Conservation (phyloP, 2,888 invertebrate genomes). For the Acrobasis repandana region DNA sequence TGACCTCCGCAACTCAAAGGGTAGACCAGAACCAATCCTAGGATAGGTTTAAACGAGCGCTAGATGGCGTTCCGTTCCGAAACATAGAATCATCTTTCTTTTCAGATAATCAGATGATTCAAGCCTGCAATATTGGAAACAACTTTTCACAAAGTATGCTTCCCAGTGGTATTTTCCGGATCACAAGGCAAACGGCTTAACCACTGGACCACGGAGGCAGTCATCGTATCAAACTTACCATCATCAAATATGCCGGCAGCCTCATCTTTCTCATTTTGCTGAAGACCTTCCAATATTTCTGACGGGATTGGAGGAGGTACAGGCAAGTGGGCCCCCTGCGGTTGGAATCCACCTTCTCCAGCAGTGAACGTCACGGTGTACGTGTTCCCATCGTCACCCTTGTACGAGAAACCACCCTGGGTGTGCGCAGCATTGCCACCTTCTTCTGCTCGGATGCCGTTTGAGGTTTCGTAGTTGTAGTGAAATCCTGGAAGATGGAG, state of each 20-base stretch:
- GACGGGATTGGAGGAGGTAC: slow-evolving; percentile 83
- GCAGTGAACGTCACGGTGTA: slow-evolving; percentile 80
- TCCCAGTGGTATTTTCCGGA: too few relatives aligned
- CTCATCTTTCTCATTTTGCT: slow-evolving; percentile 77
- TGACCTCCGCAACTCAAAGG: too few relatives aligned
- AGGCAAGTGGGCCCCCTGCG: slow-evolving; percentile 81
- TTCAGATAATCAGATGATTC: too few relatives aligned
- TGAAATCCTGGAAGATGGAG: slow-evolving; percentile 51
- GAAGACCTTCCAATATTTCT: slow-evolving; percentile 75
- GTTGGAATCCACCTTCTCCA: slow-evolving; percentile 82
- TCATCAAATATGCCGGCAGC: slow-evolving; percentile 81
- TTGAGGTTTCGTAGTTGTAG: slow-evolving; percentile 68
- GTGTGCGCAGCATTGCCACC: slow-evolving; percentile 52
- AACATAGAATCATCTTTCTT: too few relatives aligned
- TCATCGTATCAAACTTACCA: too few relatives aligned
- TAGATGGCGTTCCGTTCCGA: too few relatives aligned
- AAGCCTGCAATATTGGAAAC: too few relatives aligned
- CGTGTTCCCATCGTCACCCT: slow-evolving; percentile 81
- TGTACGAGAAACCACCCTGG: slow-evolving; percentile 82
- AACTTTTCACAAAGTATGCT: too few relatives aligned
- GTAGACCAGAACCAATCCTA: too few relatives aligned
- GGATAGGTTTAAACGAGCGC: too few relatives aligned
- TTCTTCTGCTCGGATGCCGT: slow-evolving; percentile 69
- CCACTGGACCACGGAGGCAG: too few relatives aligned
- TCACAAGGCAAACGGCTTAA: too few relatives aligned